Percentiles rank a stretch among this genome's conserved stretches.
phyloP scores from a whole-genome alignment of 2,113 vertebrate genomes.

The Tragelaphus scriptus region DNA sequence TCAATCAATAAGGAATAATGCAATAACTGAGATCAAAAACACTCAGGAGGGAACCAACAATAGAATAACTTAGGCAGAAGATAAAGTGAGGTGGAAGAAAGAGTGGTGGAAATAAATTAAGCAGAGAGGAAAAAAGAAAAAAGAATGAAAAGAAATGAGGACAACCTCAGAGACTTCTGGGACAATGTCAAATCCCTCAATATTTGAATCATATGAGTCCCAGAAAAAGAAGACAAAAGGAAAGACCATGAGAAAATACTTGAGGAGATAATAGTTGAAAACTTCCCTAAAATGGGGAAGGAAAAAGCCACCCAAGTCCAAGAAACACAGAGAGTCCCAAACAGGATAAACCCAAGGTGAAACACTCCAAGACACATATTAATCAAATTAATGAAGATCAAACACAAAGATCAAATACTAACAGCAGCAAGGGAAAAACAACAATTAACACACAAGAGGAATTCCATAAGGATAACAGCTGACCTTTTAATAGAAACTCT shows the following conservation, averaged over 20 bases:
- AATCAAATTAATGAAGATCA: neutral
- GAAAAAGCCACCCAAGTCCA: neutral
- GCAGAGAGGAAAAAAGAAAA: too few relatives aligned
- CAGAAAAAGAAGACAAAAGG: neutral
- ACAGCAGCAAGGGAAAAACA: neutral
- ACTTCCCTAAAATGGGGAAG: neutral
- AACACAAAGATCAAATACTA: neutral
- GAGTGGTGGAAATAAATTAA: too few relatives aligned
- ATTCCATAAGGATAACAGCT: neutral
- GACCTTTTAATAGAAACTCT: neutral
- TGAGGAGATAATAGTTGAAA: neutral
- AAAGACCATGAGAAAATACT: neutral
- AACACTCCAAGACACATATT: neutral
- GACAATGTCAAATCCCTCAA: neutral
- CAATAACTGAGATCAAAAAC: too few relatives aligned
- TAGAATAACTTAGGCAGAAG: too few relatives aligned
- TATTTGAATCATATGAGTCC: neutral
- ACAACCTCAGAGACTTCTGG: neutral
- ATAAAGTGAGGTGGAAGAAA: too few relatives aligned
- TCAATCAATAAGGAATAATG: too few relatives aligned
- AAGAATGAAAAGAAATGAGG: too few relatives aligned
- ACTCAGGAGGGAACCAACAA: too few relatives aligned
- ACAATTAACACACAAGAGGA: neutral
- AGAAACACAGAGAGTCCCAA: neutral
- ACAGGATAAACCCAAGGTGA: rapidly evolving